These are phyloP conservation scores for Periplaneta americana DNA, from an alignment of 1,140 invertebrate species.

Conservation along the genomic window DNA sequence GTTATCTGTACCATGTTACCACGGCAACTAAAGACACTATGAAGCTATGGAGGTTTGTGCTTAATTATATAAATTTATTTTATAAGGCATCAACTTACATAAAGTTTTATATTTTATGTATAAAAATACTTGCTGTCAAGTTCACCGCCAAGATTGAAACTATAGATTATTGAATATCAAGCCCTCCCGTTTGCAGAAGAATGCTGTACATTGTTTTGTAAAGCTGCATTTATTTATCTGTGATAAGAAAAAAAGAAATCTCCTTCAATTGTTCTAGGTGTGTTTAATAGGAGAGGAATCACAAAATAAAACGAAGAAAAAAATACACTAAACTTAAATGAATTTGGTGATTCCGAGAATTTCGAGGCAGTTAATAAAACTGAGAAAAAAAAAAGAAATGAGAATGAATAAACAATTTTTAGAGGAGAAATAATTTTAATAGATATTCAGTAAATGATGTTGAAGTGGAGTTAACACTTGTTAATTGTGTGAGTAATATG, in stretches of 20 bases:
- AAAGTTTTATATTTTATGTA: too few relatives aligned
- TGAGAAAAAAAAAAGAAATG: background rate
- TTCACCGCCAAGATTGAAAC: background rate
- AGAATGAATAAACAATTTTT: too few relatives aligned
- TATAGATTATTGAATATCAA: background rate
- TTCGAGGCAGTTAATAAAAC: too few relatives aligned
- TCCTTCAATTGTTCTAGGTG: background rate
- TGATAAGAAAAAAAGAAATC: background rate
- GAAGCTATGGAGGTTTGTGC: too few relatives aligned
- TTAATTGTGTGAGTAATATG: background rate
- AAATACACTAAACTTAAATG: too few relatives aligned
- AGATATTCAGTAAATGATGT: background rate
- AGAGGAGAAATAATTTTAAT: background rate
- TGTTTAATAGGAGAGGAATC: background rate
- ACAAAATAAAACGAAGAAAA: too few relatives aligned
- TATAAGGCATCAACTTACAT: too few relatives aligned
- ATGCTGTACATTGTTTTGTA: background rate
- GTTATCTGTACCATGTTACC: too few relatives aligned
- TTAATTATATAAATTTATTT: too few relatives aligned
- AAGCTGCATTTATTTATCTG: constrained; percentile 11
- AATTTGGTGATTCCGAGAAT: background rate
- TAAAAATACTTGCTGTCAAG: too few relatives aligned
- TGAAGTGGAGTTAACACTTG: background rate
- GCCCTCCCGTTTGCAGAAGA: too few relatives aligned
- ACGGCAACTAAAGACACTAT: too few relatives aligned